Conservation (phyloP, 2,797 vertebrate species). For the Paratrypauchen microcephalus region DNA sequence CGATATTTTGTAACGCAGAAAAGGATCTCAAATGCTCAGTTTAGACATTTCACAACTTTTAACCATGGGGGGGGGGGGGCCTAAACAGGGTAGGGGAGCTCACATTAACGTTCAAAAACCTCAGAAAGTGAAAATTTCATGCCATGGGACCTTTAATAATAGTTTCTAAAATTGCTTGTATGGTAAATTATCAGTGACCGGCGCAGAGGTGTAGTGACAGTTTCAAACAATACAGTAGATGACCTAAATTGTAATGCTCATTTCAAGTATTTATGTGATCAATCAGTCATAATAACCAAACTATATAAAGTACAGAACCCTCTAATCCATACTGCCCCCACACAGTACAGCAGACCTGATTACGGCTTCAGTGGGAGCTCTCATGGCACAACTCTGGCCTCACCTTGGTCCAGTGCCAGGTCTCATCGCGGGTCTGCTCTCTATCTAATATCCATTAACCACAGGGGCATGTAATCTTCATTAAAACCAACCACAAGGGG, state of each 20-base stretch:
- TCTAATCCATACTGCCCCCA: background rate
- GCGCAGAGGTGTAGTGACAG: too few relatives aligned
- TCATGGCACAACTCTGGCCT: conserved; percentile 35
- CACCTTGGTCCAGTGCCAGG: conserved; percentile 55
- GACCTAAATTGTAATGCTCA: background rate
- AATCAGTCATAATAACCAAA: background rate
- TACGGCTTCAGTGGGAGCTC: conserved; percentile 36
- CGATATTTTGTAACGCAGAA: too few relatives aligned
- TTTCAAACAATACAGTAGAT: background rate
- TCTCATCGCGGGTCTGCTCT: conserved; percentile 56
- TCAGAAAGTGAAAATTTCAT: too few relatives aligned
- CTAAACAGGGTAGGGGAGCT: too few relatives aligned
- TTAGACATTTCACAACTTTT: too few relatives aligned
- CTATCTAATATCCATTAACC: conserved; percentile 69
- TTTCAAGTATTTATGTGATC: background rate
- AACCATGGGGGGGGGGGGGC: too few relatives aligned
- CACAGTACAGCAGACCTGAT: conserved; percentile 13
- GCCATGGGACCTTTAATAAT: too few relatives aligned
- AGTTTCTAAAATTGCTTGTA: too few relatives aligned
- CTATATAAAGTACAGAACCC: background rate
- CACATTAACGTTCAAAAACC: too few relatives aligned
- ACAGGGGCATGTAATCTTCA: conserved; percentile 73
- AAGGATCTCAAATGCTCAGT: too few relatives aligned
- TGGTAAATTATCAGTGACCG: too few relatives aligned
- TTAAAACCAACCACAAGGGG: conserved; percentile 71